Conservation (phyloP, 2,113 vertebrate species). For the Centropus unirufus region DNA sequence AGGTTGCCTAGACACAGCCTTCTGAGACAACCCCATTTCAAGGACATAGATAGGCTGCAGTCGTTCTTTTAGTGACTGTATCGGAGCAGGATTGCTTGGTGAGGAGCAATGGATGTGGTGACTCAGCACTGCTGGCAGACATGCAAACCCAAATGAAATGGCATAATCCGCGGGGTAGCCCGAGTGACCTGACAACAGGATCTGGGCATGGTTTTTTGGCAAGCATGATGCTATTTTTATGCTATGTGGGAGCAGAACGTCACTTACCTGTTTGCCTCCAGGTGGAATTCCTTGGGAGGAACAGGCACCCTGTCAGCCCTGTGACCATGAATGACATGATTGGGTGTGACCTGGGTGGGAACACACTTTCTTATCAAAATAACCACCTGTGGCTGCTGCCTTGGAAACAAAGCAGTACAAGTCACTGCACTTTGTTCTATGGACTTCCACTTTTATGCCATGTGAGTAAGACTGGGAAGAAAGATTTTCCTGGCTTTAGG, state of each 20-base stretch:
- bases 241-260: not conserved
- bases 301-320: not conserved
- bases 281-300: not conserved
- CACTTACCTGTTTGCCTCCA: not conserved
- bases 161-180: not conserved
- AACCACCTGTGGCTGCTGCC: not conserved
- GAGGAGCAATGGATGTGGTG: not conserved
- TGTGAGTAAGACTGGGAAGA: not conserved
- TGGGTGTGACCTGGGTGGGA: conserved; percentile 17
- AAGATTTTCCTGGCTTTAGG: not conserved
- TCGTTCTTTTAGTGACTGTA: not conserved
- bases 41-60: not conserved
- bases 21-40: not conserved
- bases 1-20: not conserved
- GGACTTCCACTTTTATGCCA: not conserved
- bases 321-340: not conserved
- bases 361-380: conserved; percentile 24
- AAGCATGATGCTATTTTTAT: not conserved
- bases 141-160: not conserved
- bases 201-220: rapidly evolving
- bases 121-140: not conserved
- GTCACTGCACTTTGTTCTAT: not conserved
- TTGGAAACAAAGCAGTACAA: not conserved
- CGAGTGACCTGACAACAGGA: not conserved
- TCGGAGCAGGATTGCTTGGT: not conserved